Evolutionary conservation across 2,113 vertebrate species (phyloP).

Genomic region (Talpa occidentalis): DNA sequence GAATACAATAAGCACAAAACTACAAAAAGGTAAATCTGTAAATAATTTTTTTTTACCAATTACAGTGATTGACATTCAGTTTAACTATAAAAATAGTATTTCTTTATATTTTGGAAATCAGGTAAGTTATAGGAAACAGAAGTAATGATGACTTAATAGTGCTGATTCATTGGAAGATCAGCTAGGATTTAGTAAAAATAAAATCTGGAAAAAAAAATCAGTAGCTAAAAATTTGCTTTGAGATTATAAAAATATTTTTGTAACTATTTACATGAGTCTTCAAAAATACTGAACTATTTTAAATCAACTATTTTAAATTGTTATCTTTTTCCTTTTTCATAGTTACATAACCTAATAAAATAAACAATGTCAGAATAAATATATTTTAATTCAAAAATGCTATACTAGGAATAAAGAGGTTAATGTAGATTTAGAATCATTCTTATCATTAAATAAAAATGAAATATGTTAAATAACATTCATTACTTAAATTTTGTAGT

Average conservation of each 20-base stretch:
- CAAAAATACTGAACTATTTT: not conserved
- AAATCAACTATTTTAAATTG: not conserved
- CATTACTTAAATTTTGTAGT: not conserved
- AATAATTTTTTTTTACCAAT: not conserved
- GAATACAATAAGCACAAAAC: not conserved
- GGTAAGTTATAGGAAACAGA: not conserved
- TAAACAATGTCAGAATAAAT: not conserved
- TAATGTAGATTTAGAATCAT: not conserved
- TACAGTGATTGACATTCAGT: not conserved
- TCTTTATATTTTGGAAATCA: not conserved
- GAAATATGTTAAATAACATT: not conserved
- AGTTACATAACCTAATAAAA: not conserved
- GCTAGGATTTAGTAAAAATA: not conserved
- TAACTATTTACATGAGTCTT: not conserved
- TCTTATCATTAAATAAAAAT: not conserved
- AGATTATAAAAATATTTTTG: not conserved
- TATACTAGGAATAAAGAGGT: not conserved
- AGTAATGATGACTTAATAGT: not conserved
- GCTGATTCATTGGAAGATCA: not conserved
- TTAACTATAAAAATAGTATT: not conserved
- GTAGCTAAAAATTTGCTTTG: not conserved
- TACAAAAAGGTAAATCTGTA: not conserved
- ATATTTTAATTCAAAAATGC: not conserved
- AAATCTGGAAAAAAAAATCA: not conserved
- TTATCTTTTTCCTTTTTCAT: not conserved